phyloP scores from a whole-genome alignment of 2,888 invertebrate genomes.

The Lissonota sp. region DNA sequence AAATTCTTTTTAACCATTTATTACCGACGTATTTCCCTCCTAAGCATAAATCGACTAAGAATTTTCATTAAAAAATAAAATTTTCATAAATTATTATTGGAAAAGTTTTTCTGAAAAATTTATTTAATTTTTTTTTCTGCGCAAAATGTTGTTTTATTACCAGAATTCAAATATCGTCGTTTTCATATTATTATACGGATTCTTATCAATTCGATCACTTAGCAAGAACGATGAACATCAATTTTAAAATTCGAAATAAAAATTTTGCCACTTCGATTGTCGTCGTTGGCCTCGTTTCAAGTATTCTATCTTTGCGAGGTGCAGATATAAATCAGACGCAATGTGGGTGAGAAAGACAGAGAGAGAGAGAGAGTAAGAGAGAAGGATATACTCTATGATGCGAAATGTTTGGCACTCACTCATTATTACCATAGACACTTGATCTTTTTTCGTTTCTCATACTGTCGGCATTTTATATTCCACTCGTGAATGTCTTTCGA shows the following conservation, averaged over 20 bases:
- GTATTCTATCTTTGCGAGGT: constrained; percentile 26
- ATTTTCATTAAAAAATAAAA: too few species aligned
- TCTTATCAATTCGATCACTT: too few species aligned
- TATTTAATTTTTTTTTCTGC: too few species aligned
- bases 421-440: constrained; percentile 25
- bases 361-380: background rate
- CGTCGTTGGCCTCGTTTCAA: constrained; percentile 49
- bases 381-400: constrained; percentile 5
- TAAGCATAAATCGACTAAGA: too few species aligned
- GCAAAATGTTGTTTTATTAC: too few species aligned
- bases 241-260: background rate
- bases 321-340: constrained; percentile 38
- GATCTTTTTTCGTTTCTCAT: constrained; percentile 12
- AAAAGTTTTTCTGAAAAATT: too few species aligned
- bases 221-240: background rate
- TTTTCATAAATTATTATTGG: too few species aligned
- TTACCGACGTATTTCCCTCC: too few species aligned
- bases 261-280: background rate
- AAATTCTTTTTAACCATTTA: too few species aligned
- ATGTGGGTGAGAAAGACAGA: constrained; percentile 7
- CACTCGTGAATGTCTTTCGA: constrained; percentile 22
- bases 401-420: constrained; percentile 39
- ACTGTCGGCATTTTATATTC: constrained; percentile 17
- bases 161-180: background rate
- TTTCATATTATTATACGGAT: background rate